Base-by-base conservation (phyloP, 37 sponge, comb jelly and placozoan genomes). In the Agelas oroides region DNA sequence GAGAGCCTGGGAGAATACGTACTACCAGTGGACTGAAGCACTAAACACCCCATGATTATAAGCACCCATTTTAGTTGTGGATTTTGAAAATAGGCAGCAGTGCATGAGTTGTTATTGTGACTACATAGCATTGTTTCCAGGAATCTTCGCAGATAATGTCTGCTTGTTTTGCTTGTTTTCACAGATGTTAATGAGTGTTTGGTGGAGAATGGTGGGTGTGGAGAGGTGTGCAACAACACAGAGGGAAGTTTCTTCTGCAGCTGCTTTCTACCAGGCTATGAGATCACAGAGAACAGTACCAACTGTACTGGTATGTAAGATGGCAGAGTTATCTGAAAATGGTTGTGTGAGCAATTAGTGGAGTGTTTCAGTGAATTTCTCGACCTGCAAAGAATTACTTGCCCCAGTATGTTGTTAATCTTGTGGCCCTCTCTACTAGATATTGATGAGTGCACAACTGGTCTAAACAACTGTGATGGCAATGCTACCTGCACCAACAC, bases 171-270 rank as follows among this genome's bases (percentile, higher is more conserved):
- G 25, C 24, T 24, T 66, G 13, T 23, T 24, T 73, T 0, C 12
- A 25, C 27, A 90, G 94, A 94, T 65, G 58, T 79, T 59, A 59
- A 94, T 79, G 94, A 94, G 54, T 94, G 94, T 77, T 15, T n/a
- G 2, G 21, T 65, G 6, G 72, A 39, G 1, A 78, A 67, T 69
- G 76, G 76, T 27, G 34, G 31, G 12, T 89, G 91, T 59, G 32
- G 33, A 52, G 80, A 89, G 34, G 37, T 36, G 23, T 94, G 94
- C 67, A 66, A 28, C 34, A 89, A 94, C 71, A 30, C 27, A 38
- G 31, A 53, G 21, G 83, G 83, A 21, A 58, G 59, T n/a, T 82
- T 57, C 71, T 30, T 35, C 60, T 82, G 83, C 57, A 19, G 71
- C 33, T 82, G 83, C 35, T 46, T 46, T 8, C 25, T 19, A 28